Evolutionary conservation across 2,797 vertebrate genomes (phyloP), one percentile per base, ranked within the genome.

Genomic region (Remorina albescens): DNA sequence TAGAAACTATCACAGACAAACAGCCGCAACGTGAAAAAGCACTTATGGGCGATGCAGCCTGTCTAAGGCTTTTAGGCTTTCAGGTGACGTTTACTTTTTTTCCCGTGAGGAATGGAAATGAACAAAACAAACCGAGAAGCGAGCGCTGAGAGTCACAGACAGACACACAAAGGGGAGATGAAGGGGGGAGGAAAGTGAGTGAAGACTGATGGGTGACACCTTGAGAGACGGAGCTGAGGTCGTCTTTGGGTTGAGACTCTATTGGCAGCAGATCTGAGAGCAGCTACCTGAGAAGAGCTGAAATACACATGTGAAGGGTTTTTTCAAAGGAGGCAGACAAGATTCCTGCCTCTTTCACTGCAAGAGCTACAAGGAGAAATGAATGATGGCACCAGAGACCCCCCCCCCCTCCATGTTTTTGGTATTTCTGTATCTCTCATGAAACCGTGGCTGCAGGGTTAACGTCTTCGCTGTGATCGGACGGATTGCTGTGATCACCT

Each of bases 11-110:
- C 8, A 36, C 73, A 74, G 63, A 81, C 60, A 70, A 80, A 82
- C 70, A 67, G n/a, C 55, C 26, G 5, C 73, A 77, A 90, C 85
- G 86, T 81, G 83, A 88, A 89, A 84, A 84, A 70, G 49, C 85
- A 80, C 77, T 85, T 71, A 84, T 2, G 0, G 19, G 23, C 80
- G 71, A 77, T 46, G 44, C 59, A 56, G 21, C 56, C 34, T 76
- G 58, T 67, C 53, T 54, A 60, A 85, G 46, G 66, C 32, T 18
- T n/a, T n/a, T n/a, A n/a, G 3, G 69, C 74, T 67, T 65, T 9
- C 69, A 86, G 86, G 71, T 62, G 67, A 19, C 39, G 15, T 25
- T 8, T 2, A 15, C 21, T 15, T 60, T 60, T 49, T 47, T 39
- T 61, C 74, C 50, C 55, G 71, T 76, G 65, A 81, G 81, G 58